These are phyloP conservation scores for Budorcas taxicolor DNA, from an alignment of 2,113 vertebrate genomes.

Conservation along the genomic window DNA sequence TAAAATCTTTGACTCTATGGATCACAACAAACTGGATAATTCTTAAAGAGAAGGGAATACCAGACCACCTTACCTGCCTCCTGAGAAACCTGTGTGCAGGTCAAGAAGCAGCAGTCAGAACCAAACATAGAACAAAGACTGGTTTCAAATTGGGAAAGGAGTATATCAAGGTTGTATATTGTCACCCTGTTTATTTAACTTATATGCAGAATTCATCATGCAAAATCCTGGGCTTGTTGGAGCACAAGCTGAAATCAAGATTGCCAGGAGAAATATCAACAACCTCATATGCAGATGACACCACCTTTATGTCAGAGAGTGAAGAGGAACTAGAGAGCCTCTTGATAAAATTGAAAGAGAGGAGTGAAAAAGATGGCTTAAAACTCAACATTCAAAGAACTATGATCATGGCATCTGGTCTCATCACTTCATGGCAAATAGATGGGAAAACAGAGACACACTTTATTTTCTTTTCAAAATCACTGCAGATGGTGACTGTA, in stretches of 20 bases:
- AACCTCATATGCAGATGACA: not conserved
- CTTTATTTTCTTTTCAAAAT: not conserved
- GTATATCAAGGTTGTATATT: not conserved
- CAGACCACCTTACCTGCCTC: not conserved
- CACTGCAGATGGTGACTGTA: not conserved
- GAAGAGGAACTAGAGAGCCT: not conserved
- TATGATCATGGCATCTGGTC: not conserved
- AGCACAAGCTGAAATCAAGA: not conserved
- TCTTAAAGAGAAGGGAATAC: not conserved
- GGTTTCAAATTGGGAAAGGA: not conserved
- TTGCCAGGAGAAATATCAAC: not conserved
- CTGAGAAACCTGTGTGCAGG: not conserved
- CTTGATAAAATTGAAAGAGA: not conserved
- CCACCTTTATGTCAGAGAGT: not conserved
- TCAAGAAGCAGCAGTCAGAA: not conserved
- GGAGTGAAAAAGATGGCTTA: not conserved
- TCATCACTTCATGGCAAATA: not conserved
- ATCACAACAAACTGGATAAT: not conserved
- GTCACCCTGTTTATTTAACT: not conserved
- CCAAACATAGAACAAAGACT: not conserved
- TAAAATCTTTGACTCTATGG: not conserved
- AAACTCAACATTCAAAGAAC: not conserved
- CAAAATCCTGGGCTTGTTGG: not conserved
- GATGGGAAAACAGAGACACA: not conserved
- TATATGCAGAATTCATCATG: not conserved